These are phyloP conservation scores for Panorpa germanica DNA, from an alignment of 2,888 invertebrate genomes.

Conservation along the genomic window DNA sequence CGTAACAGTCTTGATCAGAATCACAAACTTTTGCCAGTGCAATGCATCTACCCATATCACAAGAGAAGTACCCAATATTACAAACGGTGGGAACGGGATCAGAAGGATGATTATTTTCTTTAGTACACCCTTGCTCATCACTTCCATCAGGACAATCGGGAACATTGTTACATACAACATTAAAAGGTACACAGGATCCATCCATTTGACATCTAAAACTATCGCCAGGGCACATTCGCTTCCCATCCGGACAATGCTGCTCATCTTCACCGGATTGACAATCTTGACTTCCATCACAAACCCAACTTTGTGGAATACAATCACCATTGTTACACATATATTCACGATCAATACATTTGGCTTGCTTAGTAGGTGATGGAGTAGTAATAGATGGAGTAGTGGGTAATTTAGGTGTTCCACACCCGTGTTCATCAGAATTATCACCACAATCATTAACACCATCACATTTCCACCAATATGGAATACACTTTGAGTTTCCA, in stretches of 20 bases:
- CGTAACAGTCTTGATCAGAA: slow-evolving; percentile 47
- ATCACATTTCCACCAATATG: slow-evolving; percentile 69
- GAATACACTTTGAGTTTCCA: slow-evolving; percentile 46
- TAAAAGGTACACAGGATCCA: slow-evolving; percentile 35
- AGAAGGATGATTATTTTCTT: slow-evolving; percentile 14
- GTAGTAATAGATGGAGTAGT: slow-evolving; percentile 16
- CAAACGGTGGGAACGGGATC: slow-evolving; percentile 1
- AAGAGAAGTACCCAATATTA: slow-evolving; percentile 29
- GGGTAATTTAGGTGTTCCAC: slow-evolving; percentile 17
- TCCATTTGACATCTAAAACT: slow-evolving; percentile 40
- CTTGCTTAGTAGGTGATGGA: slow-evolving; percentile 17
- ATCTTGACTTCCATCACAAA: slow-evolving; percentile 32
- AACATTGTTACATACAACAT: slow-evolving; percentile 28
- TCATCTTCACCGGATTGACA: slow-evolving; percentile 43
- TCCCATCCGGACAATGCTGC: slow-evolving; percentile 24
- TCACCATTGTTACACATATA: slow-evolving; percentile 21
- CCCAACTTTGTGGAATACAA: slow-evolving; percentile 31
- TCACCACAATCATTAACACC: slow-evolving; percentile 58
- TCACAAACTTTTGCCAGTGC: slow-evolving; percentile 43
- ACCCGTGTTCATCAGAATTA: slow-evolving; percentile 51
- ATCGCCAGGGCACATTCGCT: slow-evolving; percentile 20
- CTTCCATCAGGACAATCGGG: slow-evolving; percentile 32
- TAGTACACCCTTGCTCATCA: slow-evolving; percentile 31
- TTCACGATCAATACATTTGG: slow-evolving; percentile 21
- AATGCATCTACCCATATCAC: slow-evolving; percentile 39